Base-by-base conservation (phyloP, 2,888 invertebrate species). In the Chrysotoxum bicinctum region DNA sequence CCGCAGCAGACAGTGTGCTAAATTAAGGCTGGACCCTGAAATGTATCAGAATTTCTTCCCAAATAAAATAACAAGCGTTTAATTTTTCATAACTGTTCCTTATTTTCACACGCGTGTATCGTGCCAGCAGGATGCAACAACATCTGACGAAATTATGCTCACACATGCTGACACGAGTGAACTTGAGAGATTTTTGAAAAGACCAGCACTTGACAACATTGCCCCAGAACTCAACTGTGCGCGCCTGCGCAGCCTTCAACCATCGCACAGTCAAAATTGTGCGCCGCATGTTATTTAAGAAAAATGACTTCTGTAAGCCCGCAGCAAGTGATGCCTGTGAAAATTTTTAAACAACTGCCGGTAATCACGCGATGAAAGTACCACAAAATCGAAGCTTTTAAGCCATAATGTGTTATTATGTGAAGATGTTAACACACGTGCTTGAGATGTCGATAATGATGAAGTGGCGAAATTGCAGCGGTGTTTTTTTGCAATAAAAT, bases 291-390 rank as follows among this genome's bases (percentile, higher is more conserved):
- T 56, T 40, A 70, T n/a, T n/a, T 52, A 69, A 72, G 48, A 50
- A 66, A 75, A 79, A 62, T 54, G 75, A 79, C 84, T 84, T 84
- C 84, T 79, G 84, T 84, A 56, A 72, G 79, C 84, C 84, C 26
- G 56, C 75, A 75, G 84, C 79, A 74, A 64, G 75, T 45, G 19
- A 16, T 45, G 70, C 40, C 75, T 64, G 62, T 48, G 30, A 66
- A 50, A 21, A 35, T 35, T 50, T 37, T 50, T 21, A 50, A 50
- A 37, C 19, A 72, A 69, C 35, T 35, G 35, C 35, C 45, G 72
- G 72, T 72, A 32, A 79, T 84, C 84, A 84, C 84, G 84, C 84
- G 79, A 84, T 84, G 72, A 35, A 76, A 78, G 70, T 70, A 14
- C 21, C 72, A 52, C 66, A 76, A 76, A 40, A 69, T 48, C 78